Evolutionary conservation across 2,797 vertebrate species (phyloP).

Genomic region (Trichosurus vulpecula): DNA sequence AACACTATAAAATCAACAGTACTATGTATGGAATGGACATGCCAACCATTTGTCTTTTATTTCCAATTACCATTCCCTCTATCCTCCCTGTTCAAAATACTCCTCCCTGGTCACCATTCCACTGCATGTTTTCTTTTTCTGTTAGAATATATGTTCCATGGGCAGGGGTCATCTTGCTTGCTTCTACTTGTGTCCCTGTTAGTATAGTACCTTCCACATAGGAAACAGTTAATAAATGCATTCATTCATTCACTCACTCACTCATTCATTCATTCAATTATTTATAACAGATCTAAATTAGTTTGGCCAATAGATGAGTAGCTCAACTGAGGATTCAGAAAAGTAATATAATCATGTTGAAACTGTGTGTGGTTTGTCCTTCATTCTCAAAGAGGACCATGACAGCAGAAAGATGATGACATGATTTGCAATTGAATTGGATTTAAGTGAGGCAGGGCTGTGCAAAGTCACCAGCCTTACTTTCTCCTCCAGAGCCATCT

Average conservation of each 20-base stretch:
- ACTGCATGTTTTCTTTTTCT: not conserved
- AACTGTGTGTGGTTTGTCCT: too few relatives aligned
- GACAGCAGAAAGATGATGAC: too few relatives aligned
- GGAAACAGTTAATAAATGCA: not conserved
- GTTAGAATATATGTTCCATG: not conserved
- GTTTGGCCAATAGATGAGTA: not conserved
- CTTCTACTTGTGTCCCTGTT: not conserved
- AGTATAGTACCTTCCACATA: not conserved
- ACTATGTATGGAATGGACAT: not conserved
- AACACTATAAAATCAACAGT: not conserved
- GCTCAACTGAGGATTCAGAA: not conserved
- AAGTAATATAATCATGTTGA: not conserved
- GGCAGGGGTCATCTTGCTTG: not conserved
- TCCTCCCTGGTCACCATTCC: not conserved
- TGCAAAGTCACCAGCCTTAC: too few relatives aligned
- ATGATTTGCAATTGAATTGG: too few relatives aligned
- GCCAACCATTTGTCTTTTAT: not conserved
- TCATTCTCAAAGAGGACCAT: too few relatives aligned
- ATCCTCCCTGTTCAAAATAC: not conserved
- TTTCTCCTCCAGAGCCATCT: too few relatives aligned
- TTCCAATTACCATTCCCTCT: not conserved
- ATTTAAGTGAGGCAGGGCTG: too few relatives aligned
- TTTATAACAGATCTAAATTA: not conserved
- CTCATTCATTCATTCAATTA: not conserved
- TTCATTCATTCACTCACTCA: not conserved